Percentiles rank a stretch among this genome's conserved stretches.
Evolutionary conservation across 2,113 vertebrate species (phyloP).

Genomic region (Hystrix brachyura): DNA sequence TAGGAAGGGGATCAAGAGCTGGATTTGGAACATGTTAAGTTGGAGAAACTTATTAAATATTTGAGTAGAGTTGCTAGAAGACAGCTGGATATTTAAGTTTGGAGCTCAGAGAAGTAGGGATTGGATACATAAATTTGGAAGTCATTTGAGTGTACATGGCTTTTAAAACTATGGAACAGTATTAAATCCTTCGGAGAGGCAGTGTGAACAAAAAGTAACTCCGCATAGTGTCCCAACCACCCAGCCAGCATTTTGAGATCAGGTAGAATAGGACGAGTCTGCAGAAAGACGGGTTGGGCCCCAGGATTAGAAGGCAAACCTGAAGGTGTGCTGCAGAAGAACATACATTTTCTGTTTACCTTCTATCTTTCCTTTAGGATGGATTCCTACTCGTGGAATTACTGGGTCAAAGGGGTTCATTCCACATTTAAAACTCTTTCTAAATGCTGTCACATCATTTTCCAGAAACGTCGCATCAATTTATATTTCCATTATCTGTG

Average conservation of each 20-base stretch:
- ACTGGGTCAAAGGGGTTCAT: not conserved
- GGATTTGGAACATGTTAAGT: not conserved
- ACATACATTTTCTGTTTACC: not conserved
- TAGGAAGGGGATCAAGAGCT: not conserved
- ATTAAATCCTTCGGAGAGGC: not conserved
- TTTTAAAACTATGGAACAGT: not conserved
- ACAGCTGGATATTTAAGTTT: not conserved
- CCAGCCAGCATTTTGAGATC: not conserved
- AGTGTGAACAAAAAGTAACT: not conserved
- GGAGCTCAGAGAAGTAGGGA: not conserved
- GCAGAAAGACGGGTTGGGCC: not conserved
- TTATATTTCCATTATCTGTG: slow-evolving; percentile 22
- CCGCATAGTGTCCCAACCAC: not conserved
- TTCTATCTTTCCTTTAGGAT: slow-evolving; percentile 11
- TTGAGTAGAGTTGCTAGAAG: not conserved
- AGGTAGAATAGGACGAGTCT: not conserved
- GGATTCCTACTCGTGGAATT: not conserved
- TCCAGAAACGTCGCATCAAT: not conserved
- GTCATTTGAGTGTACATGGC: not conserved
- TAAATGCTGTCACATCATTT: slow-evolving; percentile 17
- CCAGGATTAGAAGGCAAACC: not conserved
- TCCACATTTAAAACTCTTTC: not conserved
- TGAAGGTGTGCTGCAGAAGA: not conserved
- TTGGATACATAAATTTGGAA: not conserved
- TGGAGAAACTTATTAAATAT: not conserved